Evolutionary conservation across 1,140 invertebrate species (phyloP), one percentile per base, ranked within the genome.

Genomic region (Lordiphosa mommai): DNA sequence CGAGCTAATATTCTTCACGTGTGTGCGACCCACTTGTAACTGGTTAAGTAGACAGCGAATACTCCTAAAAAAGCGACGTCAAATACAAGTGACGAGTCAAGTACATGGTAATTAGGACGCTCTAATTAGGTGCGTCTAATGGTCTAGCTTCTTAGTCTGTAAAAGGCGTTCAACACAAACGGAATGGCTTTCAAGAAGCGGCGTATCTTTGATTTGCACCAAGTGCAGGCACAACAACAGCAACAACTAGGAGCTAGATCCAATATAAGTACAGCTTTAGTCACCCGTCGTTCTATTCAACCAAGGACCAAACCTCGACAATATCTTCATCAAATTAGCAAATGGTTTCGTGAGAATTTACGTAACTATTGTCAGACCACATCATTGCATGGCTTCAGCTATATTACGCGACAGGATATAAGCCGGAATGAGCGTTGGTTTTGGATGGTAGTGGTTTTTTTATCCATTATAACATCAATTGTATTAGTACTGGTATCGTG

Each of bases 1-100:
- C 32, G 93, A 94, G 72, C 72, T 94, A 7, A 34, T 93, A n/a
- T 92, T 94, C 58, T 94, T 88, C 13, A 44, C 71, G 14, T 76
- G 72, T 47, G 73, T 88, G 7, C 73, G 86, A 46, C 86, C 86
- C 36, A 55, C 65, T 34, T 80, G 77, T 46, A 86, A 88, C 57
- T 88, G 86, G 86, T 37, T 86, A 9, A 70, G 76, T 9, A 49
- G 71, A 6, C 63, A 74, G 38, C 72, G 55, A 41, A 77, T 86
- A 46, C 74, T 61, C 12, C 68, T 27, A 6, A 27, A 27, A 27
- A 27, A 73, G 53, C 51, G 72, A 13, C 50, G 43, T 4, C 46
- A 61, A 6, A 16, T 58, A 32, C 27, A 23, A 32, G 16, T 48
- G 44, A 37, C 23, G 30, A 16, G 44, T 67, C 14, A 12, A 50